Conservation (phyloP, 2,113 vertebrate genomes). For the Ornithorhynchus anatinus region DNA sequence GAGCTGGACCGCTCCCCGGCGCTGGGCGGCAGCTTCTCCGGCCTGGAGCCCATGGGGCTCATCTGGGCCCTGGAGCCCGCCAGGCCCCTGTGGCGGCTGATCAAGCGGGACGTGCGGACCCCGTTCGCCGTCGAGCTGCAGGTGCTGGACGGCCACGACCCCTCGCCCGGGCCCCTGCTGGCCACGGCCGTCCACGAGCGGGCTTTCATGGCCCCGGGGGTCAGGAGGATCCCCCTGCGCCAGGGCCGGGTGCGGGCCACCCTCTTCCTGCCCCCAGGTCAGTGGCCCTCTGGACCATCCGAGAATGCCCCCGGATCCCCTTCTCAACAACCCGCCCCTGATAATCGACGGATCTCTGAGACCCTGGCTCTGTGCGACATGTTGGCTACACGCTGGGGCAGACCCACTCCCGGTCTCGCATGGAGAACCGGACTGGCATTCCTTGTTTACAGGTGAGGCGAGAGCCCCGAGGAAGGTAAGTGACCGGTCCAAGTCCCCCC, state of each 20-base stretch:
- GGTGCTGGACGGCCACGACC: conserved; percentile 62
- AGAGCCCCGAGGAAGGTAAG: too few species aligned
- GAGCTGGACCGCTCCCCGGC: conserved; percentile 62
- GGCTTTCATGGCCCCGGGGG: conserved; percentile 67
- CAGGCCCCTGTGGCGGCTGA: conserved; percentile 47
- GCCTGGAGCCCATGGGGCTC: conserved; percentile 75
- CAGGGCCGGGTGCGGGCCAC: conserved; percentile 68
- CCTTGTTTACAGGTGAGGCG: too few species aligned
- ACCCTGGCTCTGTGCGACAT: too few species aligned
- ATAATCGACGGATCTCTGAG: too few species aligned
- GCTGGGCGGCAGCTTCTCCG: conserved; percentile 71
- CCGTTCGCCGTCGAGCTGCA: conserved; percentile 65
- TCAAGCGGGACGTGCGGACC: conserved; percentile 68
- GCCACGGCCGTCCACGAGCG: conserved; percentile 58
- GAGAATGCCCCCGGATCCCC: too few species aligned
- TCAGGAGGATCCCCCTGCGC: conserved; percentile 66
- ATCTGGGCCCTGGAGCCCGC: conserved; percentile 68
- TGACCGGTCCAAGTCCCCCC: too few species aligned
- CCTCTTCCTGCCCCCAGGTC: conserved; percentile 76
- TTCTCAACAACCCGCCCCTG: too few species aligned
- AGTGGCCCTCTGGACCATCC: too few species aligned
- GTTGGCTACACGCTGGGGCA: too few species aligned
- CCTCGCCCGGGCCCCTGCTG: conserved; percentile 34
- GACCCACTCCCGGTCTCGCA: too few species aligned
- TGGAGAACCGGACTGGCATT: too few species aligned